A percentile compares a stretch with the other conserved stretches of the same genome.
Evolutionary conservation across 2,797 vertebrate genomes (phyloP).

Genomic region (Alcedo quadribrachys): DNA sequence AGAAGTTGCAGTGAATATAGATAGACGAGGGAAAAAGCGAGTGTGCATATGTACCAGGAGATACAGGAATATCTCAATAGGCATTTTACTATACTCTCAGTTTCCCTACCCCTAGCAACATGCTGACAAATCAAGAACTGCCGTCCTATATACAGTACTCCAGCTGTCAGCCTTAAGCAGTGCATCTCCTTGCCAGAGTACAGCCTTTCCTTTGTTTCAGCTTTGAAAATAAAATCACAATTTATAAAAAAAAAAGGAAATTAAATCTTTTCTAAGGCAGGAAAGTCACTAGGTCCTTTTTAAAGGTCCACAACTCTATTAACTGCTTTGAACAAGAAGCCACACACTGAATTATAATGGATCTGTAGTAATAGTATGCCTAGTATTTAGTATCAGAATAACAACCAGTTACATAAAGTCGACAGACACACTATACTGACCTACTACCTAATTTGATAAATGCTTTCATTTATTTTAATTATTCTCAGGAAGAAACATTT

Average conservation of each 20-base stretch:
- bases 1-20: neutral
- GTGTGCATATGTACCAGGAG: neutral
- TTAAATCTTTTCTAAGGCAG: neutral
- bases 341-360: neutral
- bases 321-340: constrained; percentile 3
- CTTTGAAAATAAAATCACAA: constrained; percentile 23
- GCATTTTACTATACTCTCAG: constrained; percentile 7
- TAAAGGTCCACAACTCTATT: constrained; percentile 13
- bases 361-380: neutral
- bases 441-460: constrained; percentile 1
- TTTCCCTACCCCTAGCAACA: constrained; percentile 60
- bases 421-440: neutral
- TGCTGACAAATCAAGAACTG: constrained; percentile 66
- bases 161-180: constrained; percentile 63
- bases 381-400: constrained; percentile 26
- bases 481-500: neutral
- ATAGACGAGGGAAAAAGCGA: neutral
- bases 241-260: constrained; percentile 18
- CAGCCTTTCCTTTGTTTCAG: constrained; percentile 48
- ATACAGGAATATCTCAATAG: constrained; percentile 42
- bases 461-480: neutral
- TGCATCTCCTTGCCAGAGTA: constrained; percentile 21
- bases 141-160: constrained; percentile 51
- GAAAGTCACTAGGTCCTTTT: constrained; percentile 27
- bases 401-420: neutral